These are phyloP conservation scores for Oligia fasciuncula DNA, from an alignment of 2,888 invertebrate species.

Conservation along the genomic window DNA sequence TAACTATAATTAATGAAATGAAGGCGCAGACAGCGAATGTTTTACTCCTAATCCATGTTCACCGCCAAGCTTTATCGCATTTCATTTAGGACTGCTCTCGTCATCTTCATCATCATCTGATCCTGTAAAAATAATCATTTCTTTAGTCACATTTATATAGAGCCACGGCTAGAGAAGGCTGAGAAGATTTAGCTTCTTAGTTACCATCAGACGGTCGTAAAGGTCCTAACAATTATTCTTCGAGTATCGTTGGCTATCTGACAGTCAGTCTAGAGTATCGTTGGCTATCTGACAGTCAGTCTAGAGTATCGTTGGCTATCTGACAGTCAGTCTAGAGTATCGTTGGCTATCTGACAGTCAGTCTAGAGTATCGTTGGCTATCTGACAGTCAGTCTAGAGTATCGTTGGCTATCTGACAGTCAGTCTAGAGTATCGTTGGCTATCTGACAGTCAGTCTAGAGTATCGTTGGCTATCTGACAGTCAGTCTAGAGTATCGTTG, in stretches of 20 bases:
- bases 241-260: neutral
- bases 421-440: neutral
- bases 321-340: neutral
- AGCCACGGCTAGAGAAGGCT: too few relatives aligned
- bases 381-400: neutral
- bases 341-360: too few relatives aligned
- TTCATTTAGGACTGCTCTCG: too few relatives aligned
- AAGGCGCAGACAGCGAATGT: neutral
- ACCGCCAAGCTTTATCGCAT: neutral
- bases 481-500: neutral
- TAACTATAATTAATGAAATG: neutral
- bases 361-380: too few relatives aligned
- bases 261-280: neutral
- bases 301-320: too few relatives aligned
- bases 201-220: neutral
- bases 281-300: neutral
- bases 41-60: neutral
- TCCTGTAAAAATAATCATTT: neutral
- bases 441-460: neutral
- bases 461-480: too few relatives aligned
- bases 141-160: neutral
- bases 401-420: neutral
- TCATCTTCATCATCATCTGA: too few relatives aligned
- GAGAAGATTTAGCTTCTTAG: neutral
- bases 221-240: neutral